Evolutionary conservation across 2,113 vertebrate genomes (phyloP).

Genomic region (Bucco capensis): DNA sequence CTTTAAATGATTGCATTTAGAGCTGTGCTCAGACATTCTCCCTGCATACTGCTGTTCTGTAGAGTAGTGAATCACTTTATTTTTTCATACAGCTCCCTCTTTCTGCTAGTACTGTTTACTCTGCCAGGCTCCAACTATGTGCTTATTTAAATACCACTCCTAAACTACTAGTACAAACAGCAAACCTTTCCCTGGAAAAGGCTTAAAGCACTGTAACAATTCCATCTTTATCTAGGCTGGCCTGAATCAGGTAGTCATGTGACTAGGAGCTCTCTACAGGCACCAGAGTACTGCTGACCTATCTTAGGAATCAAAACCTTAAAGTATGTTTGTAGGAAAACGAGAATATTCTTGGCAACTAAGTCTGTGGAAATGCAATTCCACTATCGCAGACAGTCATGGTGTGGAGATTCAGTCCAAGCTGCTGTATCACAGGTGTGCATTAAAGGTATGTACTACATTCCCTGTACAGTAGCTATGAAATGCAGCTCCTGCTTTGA

Average conservation of each 20-base stretch:
- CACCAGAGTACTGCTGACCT: not conserved
- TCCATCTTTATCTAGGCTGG: not conserved
- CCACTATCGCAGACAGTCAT: not conserved
- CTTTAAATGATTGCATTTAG: not conserved
- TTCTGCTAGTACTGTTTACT: not conserved
- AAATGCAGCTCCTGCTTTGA: not conserved
- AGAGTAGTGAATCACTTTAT: not conserved
- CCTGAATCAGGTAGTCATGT: not conserved
- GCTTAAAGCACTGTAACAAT: not conserved
- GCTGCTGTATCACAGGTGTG: not conserved
- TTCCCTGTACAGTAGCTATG: not conserved
- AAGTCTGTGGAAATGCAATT: not conserved
- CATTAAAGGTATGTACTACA: not conserved
- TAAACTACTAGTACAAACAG: not conserved
- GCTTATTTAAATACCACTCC: not conserved
- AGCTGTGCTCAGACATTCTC: not conserved
- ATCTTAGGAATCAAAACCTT: not conserved
- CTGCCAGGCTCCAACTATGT: not conserved
- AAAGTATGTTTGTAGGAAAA: not conserved
- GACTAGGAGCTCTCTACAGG: accelerated
- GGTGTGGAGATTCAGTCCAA: not conserved
- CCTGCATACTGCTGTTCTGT: not conserved
- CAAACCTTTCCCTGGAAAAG: not conserved
- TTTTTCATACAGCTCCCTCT: not conserved
- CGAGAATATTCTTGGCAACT: not conserved